Base-by-base conservation (phyloP, 2,113 vertebrate species). In the Egretta garzetta region DNA sequence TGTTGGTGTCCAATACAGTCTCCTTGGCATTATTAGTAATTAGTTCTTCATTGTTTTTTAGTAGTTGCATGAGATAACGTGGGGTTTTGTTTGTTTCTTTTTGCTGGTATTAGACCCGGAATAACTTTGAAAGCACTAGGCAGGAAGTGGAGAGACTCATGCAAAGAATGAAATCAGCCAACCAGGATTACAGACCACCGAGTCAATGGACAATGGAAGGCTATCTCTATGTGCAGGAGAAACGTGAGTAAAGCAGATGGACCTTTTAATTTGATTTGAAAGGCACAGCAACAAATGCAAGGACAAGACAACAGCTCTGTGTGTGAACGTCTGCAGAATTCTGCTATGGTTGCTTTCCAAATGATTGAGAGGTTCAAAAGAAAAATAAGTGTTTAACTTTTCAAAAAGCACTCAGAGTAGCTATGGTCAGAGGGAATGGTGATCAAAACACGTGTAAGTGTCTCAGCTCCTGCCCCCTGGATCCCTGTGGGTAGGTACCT, bases 111-210 rank as follows among this genome's bases (percentile, higher is more conserved):
- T 96, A 99, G 99, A 99, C 99, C 33, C 98, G 99, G 52, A 99
- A 99, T 98, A 99, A 99, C 97, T 99, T 99, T 97, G 99, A 99
- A 98, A 99, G 99, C 95, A 99, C 99, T 1, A 98, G 99, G 33
- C 99, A 99, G 88, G 99, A 99, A 97, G 99, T 99, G 53, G 99
- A 99, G 95, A 98, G 98, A 86, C 96, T 99, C 91, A 99, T 99
- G 99, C 99, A 99, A 72, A 99, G 99, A 97, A 99, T 99, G 98
- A 99, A 99, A 23, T 99, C 99, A 10, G 99, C 99, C 55, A 99
- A 98, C 95, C 99, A 99, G 72, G 99, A 99, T 90, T 99, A 99
- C 96, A 98, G 99, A 88, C 99, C 99, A 2, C 99, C 99, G 7
- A 99, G 99, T 83, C 98, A 98, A 30, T 99, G 99, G 98, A 99